Conservation (phyloP, 2,797 vertebrate species). For the Melanotaenia nigrans region DNA sequence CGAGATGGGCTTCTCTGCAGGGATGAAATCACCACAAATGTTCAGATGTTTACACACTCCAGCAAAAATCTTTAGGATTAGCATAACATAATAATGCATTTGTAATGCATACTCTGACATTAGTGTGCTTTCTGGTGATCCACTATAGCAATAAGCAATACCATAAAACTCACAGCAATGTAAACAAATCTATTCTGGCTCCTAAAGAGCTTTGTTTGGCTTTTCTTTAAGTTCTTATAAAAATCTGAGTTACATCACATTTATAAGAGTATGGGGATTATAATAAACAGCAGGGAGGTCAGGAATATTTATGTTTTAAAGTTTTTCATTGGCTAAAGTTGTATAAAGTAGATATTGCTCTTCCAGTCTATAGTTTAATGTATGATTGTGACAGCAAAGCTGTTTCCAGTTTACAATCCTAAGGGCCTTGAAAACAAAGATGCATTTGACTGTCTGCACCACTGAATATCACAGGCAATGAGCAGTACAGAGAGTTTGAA, state of each 20-base stretch:
- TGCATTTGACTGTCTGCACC: slow-evolving; percentile 37
- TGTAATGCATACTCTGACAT: no score
- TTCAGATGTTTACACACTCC: background rate
- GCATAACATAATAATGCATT: no score
- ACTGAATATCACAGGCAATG: slow-evolving; percentile 32
- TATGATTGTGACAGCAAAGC: slow-evolving; percentile 3
- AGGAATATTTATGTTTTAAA: no score
- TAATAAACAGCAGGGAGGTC: slow-evolving; percentile 6
- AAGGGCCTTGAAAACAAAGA: slow-evolving; percentile 37
- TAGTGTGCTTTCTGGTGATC: no score
- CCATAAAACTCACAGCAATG: no score
- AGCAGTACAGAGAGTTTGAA: slow-evolving; percentile 18
- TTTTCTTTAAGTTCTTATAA: background rate
- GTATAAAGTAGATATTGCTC: background rate
- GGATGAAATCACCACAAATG: background rate
- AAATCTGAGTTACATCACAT: no score
- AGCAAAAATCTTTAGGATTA: background rate
- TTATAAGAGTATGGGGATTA: background rate
- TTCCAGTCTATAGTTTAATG: background rate
- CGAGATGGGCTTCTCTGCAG: background rate
- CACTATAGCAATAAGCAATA: no score
- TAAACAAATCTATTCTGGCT: no score
- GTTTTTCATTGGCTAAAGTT: background rate
- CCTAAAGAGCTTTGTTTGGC: background rate
- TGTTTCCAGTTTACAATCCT: slow-evolving; percentile 14